Conservation (phyloP, 2,113 vertebrate species). For the Hyperopisus bebe region DNA sequence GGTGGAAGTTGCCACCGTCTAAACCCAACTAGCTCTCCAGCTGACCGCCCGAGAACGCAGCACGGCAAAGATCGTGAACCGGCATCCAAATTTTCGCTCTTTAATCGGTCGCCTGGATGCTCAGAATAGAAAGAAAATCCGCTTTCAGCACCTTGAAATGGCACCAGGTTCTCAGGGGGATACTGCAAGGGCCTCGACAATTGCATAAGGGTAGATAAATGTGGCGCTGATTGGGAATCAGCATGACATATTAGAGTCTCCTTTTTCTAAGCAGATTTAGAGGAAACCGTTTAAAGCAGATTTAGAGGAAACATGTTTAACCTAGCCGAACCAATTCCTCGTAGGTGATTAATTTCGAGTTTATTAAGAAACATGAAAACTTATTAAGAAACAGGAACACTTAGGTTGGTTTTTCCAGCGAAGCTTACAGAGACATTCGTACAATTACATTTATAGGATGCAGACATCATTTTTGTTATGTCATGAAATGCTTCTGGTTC, state of each 20-base stretch:
- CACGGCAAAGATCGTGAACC: constrained; percentile 37
- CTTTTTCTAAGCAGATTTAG: constrained; percentile 29
- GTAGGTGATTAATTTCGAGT: background rate
- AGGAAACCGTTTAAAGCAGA: constrained; percentile 18
- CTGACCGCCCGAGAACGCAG: constrained; percentile 17
- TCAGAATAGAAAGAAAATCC: constrained; percentile 82
- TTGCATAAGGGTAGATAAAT: constrained; percentile 46
- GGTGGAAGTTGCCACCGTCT: background rate
- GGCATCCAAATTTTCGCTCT: constrained; percentile 41
- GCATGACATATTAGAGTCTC: background rate
- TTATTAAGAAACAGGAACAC: background rate
- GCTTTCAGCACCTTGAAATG: constrained; percentile 69
- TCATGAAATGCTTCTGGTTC: background rate
- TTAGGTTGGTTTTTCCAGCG: background rate
- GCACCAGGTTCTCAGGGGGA: constrained; percentile 63
- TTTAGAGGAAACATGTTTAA: background rate
- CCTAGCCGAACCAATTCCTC: background rate
- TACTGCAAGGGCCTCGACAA: constrained; percentile 50
- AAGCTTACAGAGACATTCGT: background rate
- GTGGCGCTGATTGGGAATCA: constrained; percentile 26
- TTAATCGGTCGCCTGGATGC: constrained; percentile 67
- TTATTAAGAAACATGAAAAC: background rate
- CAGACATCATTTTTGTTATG: background rate
- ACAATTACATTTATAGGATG: background rate
- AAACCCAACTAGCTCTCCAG: constrained; percentile 18